Conservation (phyloP, 2,888 invertebrate genomes). For the Dicroscelio sp. region DNA sequence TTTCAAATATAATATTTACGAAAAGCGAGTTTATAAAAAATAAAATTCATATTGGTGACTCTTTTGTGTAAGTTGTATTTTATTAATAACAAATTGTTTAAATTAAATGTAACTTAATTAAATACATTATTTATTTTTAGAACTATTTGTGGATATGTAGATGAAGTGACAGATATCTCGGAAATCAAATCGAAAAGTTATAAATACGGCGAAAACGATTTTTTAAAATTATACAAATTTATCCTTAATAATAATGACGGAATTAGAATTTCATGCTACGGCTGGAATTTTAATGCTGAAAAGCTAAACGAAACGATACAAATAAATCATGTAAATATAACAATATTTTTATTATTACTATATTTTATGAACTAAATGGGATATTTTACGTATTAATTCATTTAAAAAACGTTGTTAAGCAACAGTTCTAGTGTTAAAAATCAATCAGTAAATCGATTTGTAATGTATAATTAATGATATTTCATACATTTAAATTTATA, state of each 20-base stretch:
- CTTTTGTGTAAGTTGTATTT: background rate
- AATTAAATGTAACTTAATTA: too few relatives aligned
- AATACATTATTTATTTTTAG: too few relatives aligned
- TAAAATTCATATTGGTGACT: background rate
- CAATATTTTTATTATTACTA: too few relatives aligned
- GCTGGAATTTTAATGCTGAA: background rate
- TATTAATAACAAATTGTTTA: background rate
- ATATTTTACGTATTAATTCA: too few relatives aligned
- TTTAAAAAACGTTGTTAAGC: too few relatives aligned
- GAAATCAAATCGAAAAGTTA: background rate
- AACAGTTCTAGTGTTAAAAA: too few relatives aligned
- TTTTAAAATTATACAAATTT: constrained; percentile 6
- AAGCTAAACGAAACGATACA: too few relatives aligned
- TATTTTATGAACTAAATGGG: too few relatives aligned
- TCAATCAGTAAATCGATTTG: too few relatives aligned
- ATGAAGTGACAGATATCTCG: background rate
- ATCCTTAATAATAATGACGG: constrained; percentile 11
- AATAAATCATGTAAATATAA: too few relatives aligned
- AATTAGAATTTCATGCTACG: background rate
- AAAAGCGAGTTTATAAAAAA: background rate
- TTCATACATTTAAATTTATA: too few relatives aligned
- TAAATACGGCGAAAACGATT: background rate
- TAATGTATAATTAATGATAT: too few relatives aligned
- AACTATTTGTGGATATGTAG: background rate
- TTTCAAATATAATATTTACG: background rate